phyloP scores from a whole-genome alignment of 2,113 vertebrate genomes.

The Megaceryle torquata region DNA sequence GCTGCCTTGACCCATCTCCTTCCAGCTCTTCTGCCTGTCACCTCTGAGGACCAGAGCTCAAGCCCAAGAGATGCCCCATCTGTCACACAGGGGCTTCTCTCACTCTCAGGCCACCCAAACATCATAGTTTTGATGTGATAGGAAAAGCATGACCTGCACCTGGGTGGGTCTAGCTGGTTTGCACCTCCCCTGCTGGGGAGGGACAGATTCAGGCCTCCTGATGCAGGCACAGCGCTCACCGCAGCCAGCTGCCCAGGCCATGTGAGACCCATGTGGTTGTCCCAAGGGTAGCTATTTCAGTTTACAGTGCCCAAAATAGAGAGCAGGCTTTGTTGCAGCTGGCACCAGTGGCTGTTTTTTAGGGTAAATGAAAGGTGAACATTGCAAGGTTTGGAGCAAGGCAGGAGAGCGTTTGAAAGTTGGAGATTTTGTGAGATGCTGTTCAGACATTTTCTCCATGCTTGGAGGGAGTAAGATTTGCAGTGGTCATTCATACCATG shows the following conservation, averaged over 20 bases:
- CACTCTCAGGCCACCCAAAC: background rate
- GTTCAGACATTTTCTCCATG: background rate
- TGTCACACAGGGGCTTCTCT: background rate
- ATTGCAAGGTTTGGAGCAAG: background rate
- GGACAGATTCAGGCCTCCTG: fast-evolving
- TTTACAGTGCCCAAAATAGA: background rate
- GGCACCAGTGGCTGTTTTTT: background rate
- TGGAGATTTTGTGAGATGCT: background rate
- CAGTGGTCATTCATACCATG: background rate
- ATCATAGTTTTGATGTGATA: background rate
- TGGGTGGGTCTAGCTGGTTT: background rate
- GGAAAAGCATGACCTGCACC: background rate
- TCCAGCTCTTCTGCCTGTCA: fast-evolving
- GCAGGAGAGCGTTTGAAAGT: background rate
- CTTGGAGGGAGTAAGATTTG: background rate
- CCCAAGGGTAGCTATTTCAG: background rate
- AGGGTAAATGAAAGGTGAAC: background rate
- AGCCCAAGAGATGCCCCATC: background rate
- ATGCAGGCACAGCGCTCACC: fast-evolving
- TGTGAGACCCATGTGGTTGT: background rate
- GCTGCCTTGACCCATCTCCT: background rate
- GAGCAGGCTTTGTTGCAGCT: background rate
- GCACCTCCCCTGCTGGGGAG: fast-evolving
- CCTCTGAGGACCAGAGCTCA: background rate
- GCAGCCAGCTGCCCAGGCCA: background rate